These are phyloP conservation scores for Pandemis corylana DNA, from an alignment of 2,888 invertebrate genomes.

Conservation along the genomic window DNA sequence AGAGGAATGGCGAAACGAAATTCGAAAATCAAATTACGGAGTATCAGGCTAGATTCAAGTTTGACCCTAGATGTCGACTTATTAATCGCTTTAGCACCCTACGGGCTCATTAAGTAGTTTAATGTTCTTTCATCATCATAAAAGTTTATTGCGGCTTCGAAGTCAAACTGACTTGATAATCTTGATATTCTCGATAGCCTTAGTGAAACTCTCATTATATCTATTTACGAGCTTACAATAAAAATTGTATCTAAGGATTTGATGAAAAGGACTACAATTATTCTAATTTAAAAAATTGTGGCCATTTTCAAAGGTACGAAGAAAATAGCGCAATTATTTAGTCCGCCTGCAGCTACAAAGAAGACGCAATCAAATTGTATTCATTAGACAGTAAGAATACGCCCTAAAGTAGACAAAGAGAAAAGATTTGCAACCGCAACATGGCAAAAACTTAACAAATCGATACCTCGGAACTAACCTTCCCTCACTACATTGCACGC, in stretches of 20 bases:
- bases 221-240: too few relatives aligned
- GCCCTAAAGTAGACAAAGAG: neutral
- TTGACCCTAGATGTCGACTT: neutral
- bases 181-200: neutral
- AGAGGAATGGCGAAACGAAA: too few relatives aligned
- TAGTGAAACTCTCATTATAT: neutral
- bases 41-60: neutral
- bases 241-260: too few relatives aligned
- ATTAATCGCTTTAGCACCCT: neutral
- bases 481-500: conserved; percentile 30
- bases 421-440: neutral
- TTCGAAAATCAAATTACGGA: too few relatives aligned
- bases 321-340: neutral
- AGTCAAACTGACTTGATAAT: neutral
- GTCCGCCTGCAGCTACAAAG: neutral
- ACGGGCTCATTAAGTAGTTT: neutral
- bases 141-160: neutral
- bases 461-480: conserved; percentile 35
- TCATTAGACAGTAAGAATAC: neutral
- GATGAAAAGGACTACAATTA: too few relatives aligned
- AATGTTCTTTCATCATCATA: conserved; percentile 1
- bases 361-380: too few relatives aligned
- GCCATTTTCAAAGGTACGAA: neutral
- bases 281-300: neutral
- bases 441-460: neutral